phyloP scores from a whole-genome alignment of 64 coral and sea anemone species.

The Orbicella faveolata region DNA sequence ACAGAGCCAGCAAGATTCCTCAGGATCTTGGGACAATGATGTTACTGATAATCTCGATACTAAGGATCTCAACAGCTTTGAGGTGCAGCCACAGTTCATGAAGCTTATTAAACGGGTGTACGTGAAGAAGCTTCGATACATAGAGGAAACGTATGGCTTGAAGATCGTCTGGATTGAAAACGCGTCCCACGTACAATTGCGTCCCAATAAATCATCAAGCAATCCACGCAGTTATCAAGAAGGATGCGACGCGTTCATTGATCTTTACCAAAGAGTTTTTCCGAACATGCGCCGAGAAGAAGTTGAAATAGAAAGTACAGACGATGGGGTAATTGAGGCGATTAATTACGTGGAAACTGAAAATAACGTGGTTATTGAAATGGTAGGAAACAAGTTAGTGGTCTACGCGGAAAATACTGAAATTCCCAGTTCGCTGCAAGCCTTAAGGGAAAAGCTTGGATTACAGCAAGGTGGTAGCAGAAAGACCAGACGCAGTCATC shows the following conservation, averaged over 20 bases:
- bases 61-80: not conserved
- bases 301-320: not conserved
- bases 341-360: not conserved
- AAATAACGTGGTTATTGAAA: slow-evolving; percentile 2
- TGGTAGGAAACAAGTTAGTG: not conserved
- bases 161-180: slow-evolving; percentile 28
- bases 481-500: not conserved
- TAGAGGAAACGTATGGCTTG: slow-evolving; percentile 5
- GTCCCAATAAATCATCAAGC: not conserved
- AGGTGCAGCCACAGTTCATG: slow-evolving; percentile 40
- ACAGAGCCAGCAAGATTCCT: not conserved
- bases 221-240: not conserved
- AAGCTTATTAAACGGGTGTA: not conserved
- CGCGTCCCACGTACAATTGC: not conserved
- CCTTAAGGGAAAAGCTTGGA: not conserved
- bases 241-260: slow-evolving; percentile 25
- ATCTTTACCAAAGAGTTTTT: slow-evolving; percentile 15
- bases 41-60: not conserved
- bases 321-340: too few relatives aligned
- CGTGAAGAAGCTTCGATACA: not conserved
- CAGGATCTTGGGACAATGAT: not conserved
- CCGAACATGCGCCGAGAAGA: not conserved
- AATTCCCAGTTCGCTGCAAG: not conserved
- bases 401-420: slow-evolving; percentile 6
- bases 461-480: too few relatives aligned